Percentiles rank a stretch among this genome's conserved stretches.
These are phyloP conservation scores for Manis javanica DNA, from an alignment of 2,797 vertebrate genomes.

Conservation along the genomic window DNA sequence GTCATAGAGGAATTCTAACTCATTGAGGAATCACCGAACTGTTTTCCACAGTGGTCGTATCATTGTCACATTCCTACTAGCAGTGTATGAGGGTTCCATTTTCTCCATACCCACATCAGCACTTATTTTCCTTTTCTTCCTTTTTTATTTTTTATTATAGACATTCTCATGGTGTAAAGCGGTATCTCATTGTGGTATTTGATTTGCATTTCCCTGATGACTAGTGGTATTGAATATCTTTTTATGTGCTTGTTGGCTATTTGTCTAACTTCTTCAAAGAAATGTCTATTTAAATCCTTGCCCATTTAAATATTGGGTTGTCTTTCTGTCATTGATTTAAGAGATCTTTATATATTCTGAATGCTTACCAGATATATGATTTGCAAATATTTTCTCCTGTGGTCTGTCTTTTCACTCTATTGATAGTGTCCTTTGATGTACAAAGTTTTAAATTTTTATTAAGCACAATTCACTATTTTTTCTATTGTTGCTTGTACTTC, in stretches of 20 bases:
- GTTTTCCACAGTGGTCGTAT: neutral
- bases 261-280: neutral
- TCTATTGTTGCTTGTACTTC: neutral
- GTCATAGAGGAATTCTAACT: neutral
- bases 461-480: constrained; percentile 1
- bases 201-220: constrained; percentile 11
- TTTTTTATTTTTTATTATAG: neutral
- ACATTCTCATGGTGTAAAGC: neutral
- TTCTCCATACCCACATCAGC: neutral
- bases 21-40: neutral
- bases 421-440: neutral
- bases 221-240: neutral
- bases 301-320: neutral
- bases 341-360: neutral
- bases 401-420: neutral
- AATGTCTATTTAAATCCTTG: neutral
- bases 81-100: neutral
- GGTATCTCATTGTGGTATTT: neutral
- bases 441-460: neutral
- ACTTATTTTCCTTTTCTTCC: neutral
- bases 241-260: neutral
- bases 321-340: neutral
- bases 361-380: neutral
- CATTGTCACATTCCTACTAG: neutral
- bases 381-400: constrained; percentile 16